Percentiles rank a stretch among this genome's conserved stretches.
phyloP scores from a whole-genome alignment of 2,888 invertebrate genomes.

The Drosophila affinis region DNA sequence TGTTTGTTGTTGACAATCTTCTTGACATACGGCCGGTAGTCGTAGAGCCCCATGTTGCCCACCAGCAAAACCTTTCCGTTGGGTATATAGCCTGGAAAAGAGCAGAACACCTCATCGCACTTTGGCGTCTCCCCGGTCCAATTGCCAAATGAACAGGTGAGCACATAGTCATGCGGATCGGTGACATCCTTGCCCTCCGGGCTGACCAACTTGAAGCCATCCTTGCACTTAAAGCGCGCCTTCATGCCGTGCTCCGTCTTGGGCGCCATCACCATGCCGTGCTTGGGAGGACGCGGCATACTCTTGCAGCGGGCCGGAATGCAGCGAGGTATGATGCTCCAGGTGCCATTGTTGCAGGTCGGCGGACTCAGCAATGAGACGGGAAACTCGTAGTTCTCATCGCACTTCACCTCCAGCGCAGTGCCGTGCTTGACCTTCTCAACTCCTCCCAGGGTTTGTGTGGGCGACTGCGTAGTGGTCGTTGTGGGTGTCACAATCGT shows the following conservation, averaged over 20 bases:
- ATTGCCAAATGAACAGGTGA: constrained; percentile 95
- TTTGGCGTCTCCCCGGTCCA: constrained; percentile 96
- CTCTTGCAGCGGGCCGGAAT: constrained; percentile 92
- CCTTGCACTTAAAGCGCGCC: constrained; percentile 96
- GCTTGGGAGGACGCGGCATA: constrained; percentile 93
- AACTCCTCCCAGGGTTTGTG: constrained; percentile 82
- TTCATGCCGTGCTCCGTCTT: constrained; percentile 98
- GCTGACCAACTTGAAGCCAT: constrained; percentile 94
- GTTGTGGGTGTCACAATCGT: constrained; percentile 69
- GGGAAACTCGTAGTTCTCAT: constrained; percentile 93
- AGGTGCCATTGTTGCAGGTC: constrained; percentile 96
- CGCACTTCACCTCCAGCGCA: constrained; percentile 90
- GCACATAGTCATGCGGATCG: constrained; percentile 86
- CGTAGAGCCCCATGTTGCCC: constrained; percentile 97
- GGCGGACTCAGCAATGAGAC: constrained; percentile 89
- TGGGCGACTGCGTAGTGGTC: constrained; percentile 82
- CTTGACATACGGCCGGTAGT: constrained; percentile 96
- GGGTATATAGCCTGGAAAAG: constrained; percentile 94
- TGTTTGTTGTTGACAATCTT: constrained; percentile 95
- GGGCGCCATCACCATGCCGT: constrained; percentile 98
- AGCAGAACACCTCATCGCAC: constrained; percentile 95
- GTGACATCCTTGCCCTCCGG: constrained; percentile 85
- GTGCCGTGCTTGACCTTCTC: constrained; percentile 88
- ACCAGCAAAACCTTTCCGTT: constrained; percentile 96
- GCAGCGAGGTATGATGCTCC: constrained; percentile 95